phyloP scores from a whole-genome alignment of 2,888 invertebrate genomes.

The Pollenia griseotomentosa region DNA sequence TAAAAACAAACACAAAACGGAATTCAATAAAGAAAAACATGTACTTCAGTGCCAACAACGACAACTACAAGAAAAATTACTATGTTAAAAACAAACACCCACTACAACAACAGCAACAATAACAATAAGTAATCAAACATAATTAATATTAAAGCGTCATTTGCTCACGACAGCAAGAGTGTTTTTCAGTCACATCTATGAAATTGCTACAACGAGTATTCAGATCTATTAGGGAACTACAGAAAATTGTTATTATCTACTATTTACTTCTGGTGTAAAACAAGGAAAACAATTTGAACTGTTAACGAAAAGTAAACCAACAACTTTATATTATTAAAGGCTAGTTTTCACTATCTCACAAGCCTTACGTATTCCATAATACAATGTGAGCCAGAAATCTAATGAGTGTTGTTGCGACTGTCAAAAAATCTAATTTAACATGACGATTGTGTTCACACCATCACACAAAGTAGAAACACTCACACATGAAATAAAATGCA shows the following conservation, averaged over 20 bases:
- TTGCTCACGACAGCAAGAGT: constrained; percentile 56
- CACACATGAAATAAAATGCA: too few species aligned
- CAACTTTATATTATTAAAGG: too few species aligned
- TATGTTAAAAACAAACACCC: constrained; percentile 34
- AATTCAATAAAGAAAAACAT: constrained; percentile 69
- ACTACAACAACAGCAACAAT: not conserved
- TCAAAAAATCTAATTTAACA: too few species aligned
- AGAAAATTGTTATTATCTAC: not conserved
- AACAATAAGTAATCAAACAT: constrained; percentile 47
- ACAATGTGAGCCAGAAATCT: too few species aligned
- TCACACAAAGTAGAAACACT: too few species aligned
- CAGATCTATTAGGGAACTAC: not conserved
- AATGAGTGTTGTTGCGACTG: too few species aligned
- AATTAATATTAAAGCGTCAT: constrained; percentile 69
- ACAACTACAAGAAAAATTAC: constrained; percentile 12
- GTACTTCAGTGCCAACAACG: constrained; percentile 10
- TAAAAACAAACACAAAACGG: constrained; percentile 73
- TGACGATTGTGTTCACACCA: too few species aligned
- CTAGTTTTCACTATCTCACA: too few species aligned
- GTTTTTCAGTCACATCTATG: constrained; percentile 45
- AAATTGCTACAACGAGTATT: constrained; percentile 29
- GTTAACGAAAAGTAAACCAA: too few species aligned
- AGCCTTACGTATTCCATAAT: too few species aligned
- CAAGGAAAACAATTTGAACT: too few species aligned
- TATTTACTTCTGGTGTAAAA: not conserved